A percentile compares a stretch with the other conserved stretches of the same genome.
Conservation (phyloP, 2,113 vertebrate species). For the Microcebus tavaratra region DNA sequence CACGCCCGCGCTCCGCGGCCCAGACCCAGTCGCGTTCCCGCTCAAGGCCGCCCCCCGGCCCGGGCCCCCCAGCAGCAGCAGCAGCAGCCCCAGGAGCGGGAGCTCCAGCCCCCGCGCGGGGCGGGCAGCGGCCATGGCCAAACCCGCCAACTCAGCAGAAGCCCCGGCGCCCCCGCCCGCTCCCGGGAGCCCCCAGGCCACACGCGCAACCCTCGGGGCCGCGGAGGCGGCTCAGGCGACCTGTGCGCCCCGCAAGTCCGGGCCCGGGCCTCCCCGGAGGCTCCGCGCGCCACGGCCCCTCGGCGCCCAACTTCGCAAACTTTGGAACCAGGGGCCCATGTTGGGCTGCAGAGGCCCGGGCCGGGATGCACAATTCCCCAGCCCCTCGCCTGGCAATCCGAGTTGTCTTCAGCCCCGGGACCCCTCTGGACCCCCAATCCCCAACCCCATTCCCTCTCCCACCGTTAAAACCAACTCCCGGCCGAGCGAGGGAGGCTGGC, state of each 20-base stretch:
- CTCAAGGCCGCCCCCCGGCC: constrained; percentile 61
- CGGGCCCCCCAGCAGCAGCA: constrained; percentile 62
- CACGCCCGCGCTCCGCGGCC: constrained; percentile 79
- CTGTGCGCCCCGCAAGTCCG: constrained; percentile 32
- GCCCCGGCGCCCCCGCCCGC: constrained; percentile 36
- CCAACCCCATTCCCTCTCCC: constrained; percentile 45
- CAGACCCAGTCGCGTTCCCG: constrained; percentile 76
- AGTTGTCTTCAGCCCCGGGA: constrained; percentile 57
- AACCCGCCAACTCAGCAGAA: constrained; percentile 68
- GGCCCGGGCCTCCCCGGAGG: constrained; percentile 28
- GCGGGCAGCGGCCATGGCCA: constrained; percentile 72
- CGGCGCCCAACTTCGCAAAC: constrained; percentile 74
- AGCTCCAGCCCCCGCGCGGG: constrained; percentile 53
- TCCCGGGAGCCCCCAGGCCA: constrained; percentile 33
- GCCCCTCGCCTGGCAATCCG: neutral
- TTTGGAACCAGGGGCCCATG: constrained; percentile 73
- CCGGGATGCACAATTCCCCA: neutral
- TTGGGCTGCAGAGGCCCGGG: constrained; percentile 56
- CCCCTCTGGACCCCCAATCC: neutral
- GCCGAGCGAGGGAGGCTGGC: constrained; percentile 34
- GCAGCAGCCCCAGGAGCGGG: constrained; percentile 57
- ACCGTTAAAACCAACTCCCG: constrained; percentile 35
- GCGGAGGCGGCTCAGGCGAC: constrained; percentile 57
- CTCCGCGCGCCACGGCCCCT: constrained; percentile 54
- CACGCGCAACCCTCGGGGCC: constrained; percentile 3